These are phyloP conservation scores for Salminus brasiliensis DNA, from an alignment of 2,113 vertebrate genomes.

Conservation along the genomic window DNA sequence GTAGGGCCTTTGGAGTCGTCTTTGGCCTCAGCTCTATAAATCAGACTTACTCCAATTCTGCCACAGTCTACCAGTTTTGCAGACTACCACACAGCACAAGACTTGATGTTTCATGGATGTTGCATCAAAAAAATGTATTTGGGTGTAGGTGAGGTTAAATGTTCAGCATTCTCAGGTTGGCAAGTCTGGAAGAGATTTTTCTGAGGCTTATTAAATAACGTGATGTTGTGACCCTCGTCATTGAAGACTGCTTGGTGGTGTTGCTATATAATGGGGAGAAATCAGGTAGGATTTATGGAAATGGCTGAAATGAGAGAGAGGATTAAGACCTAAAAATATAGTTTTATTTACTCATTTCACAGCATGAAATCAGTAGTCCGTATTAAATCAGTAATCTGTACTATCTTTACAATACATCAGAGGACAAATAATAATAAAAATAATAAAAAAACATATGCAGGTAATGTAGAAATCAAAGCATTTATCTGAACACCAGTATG, in stretches of 20 bases:
- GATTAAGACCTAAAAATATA: background rate
- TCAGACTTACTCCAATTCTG: conserved; percentile 19
- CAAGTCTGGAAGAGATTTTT: background rate
- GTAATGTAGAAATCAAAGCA: background rate
- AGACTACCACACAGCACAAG: background rate
- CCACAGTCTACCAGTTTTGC: background rate
- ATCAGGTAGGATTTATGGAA: no score
- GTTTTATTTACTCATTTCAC: background rate
- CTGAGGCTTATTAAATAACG: no score
- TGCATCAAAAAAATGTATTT: no score
- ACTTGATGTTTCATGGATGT: background rate
- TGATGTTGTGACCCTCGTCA: no score
- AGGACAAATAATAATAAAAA: background rate
- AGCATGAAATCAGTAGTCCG: background rate
- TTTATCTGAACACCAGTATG: background rate
- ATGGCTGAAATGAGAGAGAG: background rate
- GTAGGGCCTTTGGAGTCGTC: background rate
- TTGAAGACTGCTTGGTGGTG: no score
- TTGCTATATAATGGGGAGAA: no score
- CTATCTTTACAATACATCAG: background rate
- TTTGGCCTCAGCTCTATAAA: background rate
- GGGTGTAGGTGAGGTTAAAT: background rate
- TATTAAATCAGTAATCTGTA: background rate
- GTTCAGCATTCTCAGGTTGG: background rate
- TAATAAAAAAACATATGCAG: background rate